Evolutionary conservation across 2,888 invertebrate species (phyloP).

Genomic region (Drosophila sordidula): DNA sequence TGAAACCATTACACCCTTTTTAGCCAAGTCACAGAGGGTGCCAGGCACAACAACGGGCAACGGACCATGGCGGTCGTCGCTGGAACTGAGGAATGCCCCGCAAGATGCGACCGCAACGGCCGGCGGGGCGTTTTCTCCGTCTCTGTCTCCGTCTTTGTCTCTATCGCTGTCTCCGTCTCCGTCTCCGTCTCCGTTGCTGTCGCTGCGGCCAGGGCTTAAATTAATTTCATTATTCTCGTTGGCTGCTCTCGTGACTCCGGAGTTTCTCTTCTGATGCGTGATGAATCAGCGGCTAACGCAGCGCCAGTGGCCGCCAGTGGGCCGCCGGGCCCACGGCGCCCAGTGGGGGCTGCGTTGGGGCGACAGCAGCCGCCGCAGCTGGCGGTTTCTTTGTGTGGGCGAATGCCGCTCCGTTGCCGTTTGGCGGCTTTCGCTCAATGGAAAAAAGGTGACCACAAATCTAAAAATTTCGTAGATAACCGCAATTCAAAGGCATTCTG

Average conservation of each 20-base stretch:
- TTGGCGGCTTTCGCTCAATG: constrained; percentile 35
- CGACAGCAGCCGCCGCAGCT: constrained; percentile 15
- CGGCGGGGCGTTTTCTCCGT: constrained; percentile 22
- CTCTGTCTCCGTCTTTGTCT: constrained; percentile 5
- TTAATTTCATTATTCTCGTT: constrained; percentile 75
- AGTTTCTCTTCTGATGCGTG: constrained; percentile 69
- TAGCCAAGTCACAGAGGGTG: no score
- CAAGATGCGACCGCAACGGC: constrained; percentile 57
- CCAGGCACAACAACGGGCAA: constrained; percentile 28
- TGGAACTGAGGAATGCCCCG: constrained; percentile 59
- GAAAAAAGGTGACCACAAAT: constrained; percentile 64
- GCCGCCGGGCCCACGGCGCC: neutral
- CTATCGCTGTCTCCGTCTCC: neutral
- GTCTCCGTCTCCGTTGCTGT: neutral
- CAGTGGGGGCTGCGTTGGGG: no score
- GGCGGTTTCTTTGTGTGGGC: constrained; percentile 46
- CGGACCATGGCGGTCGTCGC: constrained; percentile 63
- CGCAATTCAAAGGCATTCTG: constrained; percentile 54
- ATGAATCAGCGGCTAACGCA: constrained; percentile 63
- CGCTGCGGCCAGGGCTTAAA: constrained; percentile 60
- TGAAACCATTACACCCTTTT: constrained; percentile 11
- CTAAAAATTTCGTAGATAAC: constrained; percentile 45
- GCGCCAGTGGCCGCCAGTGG: constrained; percentile 11
- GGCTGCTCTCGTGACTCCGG: constrained; percentile 35
- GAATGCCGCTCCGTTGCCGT: neutral